A percentile compares a stretch with the other conserved stretches of the same genome.
Conservation (phyloP, 2,888 invertebrate genomes). For the Girardia tigrina region DNA sequence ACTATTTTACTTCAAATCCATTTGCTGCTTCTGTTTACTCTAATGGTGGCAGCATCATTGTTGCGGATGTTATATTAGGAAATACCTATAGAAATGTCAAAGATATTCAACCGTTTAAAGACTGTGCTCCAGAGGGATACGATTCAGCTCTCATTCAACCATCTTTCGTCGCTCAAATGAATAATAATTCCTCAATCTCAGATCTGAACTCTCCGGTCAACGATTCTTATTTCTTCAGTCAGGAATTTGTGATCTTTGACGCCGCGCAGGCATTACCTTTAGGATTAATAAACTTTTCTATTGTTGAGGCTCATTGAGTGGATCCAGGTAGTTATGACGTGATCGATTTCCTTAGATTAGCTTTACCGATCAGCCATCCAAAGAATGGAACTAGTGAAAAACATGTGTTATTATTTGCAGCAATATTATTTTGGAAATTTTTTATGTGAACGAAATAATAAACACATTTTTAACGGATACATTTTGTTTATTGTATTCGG, state of each 20-base stretch:
- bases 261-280: constrained; percentile 15
- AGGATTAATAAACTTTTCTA: background rate
- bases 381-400: too few species aligned
- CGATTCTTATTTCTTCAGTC: background rate
- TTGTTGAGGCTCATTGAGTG: background rate
- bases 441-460: too few species aligned
- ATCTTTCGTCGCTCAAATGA: background rate
- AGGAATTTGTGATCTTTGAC: constrained; percentile 23
- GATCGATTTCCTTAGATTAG: too few species aligned
- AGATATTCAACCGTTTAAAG: background rate
- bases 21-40: background rate
- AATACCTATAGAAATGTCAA: background rate
- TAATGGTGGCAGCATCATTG: background rate
- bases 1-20: constrained; percentile 20
- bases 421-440: too few species aligned
- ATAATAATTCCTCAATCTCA: background rate
- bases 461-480: too few species aligned
- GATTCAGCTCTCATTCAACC: background rate
- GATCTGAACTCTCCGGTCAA: background rate
- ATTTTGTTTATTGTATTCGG: too few species aligned
- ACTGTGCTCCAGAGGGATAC: background rate
- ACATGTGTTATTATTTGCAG: too few species aligned
- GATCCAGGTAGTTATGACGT: too few species aligned
- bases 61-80: constrained; percentile 3
- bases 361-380: too few species aligned